Evolutionary conservation across 2,888 invertebrate species (phyloP), one percentile per base, ranked within the genome.

Genomic region (Epinotia ramella): DNA sequence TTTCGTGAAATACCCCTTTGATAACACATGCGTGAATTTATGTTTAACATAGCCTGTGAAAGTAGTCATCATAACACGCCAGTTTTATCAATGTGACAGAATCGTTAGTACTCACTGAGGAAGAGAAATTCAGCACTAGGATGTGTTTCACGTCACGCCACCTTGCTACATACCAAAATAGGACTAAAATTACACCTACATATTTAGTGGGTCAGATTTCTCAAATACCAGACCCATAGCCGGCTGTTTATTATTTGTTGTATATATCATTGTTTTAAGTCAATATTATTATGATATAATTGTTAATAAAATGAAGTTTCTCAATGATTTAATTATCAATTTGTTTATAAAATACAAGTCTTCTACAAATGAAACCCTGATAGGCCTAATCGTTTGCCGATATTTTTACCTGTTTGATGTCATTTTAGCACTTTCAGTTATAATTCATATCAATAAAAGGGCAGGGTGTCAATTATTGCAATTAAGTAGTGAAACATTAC

Each of bases 251-350:
- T 62, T 24, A 12, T 60, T 62, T 67, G 67, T 62, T 62, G 62
- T 62, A 73, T 73, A n/a, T 44, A 40, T 59, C 13, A 67, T 67
- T 73, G 66, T 53, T 67, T 49, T 66, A 73, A 73, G n/a, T 44
- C 24, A 67, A 56, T 60, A 62, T n/a, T 57, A 24, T 33, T 64
- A 49, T 59, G 33, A 63, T 69, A 33, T 67, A 74, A 70, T 64
- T 46, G 49, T 69, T 64, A 64, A 74, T 70, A 65, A 74, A 65
- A 74, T 65, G 57, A 69, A 49, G 40, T 64, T 65, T 62, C 11
- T 20, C 28, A 9, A 68, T 18, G 63, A 64, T 20, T 62, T 40
- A 12, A 57, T 12, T 4, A 9, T 57, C 9, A 20, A 57, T 57
- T 20, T 11, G 18, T 20, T 57, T 49, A 49, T 49, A 49, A n/a